Percentiles rank a stretch among this genome's conserved stretches.
Conservation (phyloP, 2,113 vertebrate genomes). For the Sturnira hondurensis region DNA sequence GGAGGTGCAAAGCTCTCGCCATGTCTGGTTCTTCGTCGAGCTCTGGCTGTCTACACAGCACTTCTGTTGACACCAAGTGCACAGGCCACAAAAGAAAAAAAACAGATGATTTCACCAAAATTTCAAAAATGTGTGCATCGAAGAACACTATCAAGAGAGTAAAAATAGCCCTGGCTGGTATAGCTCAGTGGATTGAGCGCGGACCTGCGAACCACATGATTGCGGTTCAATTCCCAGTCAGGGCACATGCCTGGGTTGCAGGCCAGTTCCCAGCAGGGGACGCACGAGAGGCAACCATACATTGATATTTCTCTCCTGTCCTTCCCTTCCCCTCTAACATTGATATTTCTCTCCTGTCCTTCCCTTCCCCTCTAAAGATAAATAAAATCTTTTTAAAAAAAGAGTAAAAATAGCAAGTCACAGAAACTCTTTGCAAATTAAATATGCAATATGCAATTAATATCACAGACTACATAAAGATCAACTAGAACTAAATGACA, state of each 20-base stretch:
- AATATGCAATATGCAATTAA: background rate
- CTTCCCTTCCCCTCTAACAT: too few relatives aligned
- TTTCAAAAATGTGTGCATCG: background rate
- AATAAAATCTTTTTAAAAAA: too few relatives aligned
- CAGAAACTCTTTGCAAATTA: background rate
- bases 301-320: too few relatives aligned
- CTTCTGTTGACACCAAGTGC: background rate
- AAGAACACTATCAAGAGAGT: background rate
- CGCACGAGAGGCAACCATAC: too few relatives aligned
- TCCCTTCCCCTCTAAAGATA: too few relatives aligned
- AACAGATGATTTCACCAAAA: background rate
- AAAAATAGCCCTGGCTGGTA: too few relatives aligned
- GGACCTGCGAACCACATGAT: too few relatives aligned
- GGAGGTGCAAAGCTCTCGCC: background rate
- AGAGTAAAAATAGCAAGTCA: background rate
- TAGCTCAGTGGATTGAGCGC: too few relatives aligned
- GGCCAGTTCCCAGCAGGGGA: too few relatives aligned
- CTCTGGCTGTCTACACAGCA: background rate
- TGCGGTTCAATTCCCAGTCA: too few relatives aligned
- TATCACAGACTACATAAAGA: background rate
- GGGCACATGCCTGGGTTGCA: too few relatives aligned
- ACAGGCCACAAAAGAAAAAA: background rate
- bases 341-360: too few relatives aligned
- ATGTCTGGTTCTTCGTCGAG: background rate
- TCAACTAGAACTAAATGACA: background rate